Evolutionary conservation across 2,113 vertebrate species (phyloP), one percentile per base, ranked within the genome.

Genomic region (Charina bottae): DNA sequence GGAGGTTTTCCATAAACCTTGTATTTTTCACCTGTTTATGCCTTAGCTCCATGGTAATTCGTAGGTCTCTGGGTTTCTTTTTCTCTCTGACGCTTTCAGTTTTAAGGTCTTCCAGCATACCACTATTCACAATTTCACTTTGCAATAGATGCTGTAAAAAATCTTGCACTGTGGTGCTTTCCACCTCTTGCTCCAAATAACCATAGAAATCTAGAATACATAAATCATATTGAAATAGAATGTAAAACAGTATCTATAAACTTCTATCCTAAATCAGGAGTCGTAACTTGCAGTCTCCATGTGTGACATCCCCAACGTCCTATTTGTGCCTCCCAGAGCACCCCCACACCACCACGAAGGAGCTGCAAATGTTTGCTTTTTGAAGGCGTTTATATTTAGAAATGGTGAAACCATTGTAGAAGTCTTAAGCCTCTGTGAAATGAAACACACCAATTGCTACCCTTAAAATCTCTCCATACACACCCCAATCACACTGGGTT

Each of bases 11-110:
- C 68, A 42, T 37, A 21, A 37, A 42, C 7, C 19, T 78, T 78
- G 1, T 78, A 78, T 37, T 85, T 92, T 96, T 95, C 93, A 98
- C 98, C 97, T 98, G 98, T 93, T 98, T 97, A 95, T 99, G 99
- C 88, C 98, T 98, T 89, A 98, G 97, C 95, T 99, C 98, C 98
- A 99, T 99, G 94, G 97, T 98, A 95, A 99, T 87, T 23, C 93
- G 94, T 6, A 98, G 98, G 97, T 99, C 97, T 94, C 87, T 95
- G 92, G 94, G 96, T 94, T 98, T 93, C 92, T 94, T 96, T 89
- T 96, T 96, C 90, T 95, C 98, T 94, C 96, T 98, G 86, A 95
- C 96, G 91, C 95, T 95, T 94, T 98, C 97, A 93, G 97, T 95
- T n/a, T 93, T 95, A 94, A 99, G 97, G 62, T 96, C 95, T 95